phyloP scores from a whole-genome alignment of 2,797 vertebrate genomes.

The Tenualosa thibaudeaui region DNA sequence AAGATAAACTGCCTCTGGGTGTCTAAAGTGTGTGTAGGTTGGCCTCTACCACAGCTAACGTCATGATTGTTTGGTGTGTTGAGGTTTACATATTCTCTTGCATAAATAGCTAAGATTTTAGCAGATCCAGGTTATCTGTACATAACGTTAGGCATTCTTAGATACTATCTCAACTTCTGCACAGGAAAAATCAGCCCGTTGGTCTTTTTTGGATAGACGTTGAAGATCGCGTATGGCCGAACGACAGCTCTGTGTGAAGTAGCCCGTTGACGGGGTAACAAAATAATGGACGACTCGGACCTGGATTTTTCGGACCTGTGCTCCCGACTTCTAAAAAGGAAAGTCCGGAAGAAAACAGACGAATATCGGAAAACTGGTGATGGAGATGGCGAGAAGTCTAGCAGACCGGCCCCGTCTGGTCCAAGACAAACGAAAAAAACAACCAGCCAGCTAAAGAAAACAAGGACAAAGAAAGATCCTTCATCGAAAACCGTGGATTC shows the following conservation, averaged over 20 bases:
- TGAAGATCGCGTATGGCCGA: background rate
- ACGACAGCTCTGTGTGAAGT: background rate
- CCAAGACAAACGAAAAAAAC: slow-evolving; percentile 15
- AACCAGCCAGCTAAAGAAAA: slow-evolving; percentile 50
- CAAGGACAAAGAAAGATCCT: slow-evolving; percentile 38
- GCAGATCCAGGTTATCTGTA: background rate
- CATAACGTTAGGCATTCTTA: background rate
- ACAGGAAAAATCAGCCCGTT: background rate
- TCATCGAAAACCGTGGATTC: background rate
- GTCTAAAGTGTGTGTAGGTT: background rate
- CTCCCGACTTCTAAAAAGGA: slow-evolving; percentile 78
- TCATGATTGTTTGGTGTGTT: background rate
- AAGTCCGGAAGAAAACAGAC: slow-evolving; percentile 71
- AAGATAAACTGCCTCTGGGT: background rate
- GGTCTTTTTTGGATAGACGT: background rate
- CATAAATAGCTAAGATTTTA: background rate
- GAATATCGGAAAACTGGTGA: slow-evolving; percentile 46
- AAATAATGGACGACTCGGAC: slow-evolving; percentile 87
- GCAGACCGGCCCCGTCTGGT: background rate
- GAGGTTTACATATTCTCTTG: background rate
- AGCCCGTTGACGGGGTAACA: background rate
- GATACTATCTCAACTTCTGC: background rate
- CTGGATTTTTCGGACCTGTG: slow-evolving; percentile 86
- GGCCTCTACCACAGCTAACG: background rate
- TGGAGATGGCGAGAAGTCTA: slow-evolving; percentile 4